Evolutionary conservation across 2,888 invertebrate genomes (phyloP).

Genomic region (Drepanosiphum platanoidis): DNA sequence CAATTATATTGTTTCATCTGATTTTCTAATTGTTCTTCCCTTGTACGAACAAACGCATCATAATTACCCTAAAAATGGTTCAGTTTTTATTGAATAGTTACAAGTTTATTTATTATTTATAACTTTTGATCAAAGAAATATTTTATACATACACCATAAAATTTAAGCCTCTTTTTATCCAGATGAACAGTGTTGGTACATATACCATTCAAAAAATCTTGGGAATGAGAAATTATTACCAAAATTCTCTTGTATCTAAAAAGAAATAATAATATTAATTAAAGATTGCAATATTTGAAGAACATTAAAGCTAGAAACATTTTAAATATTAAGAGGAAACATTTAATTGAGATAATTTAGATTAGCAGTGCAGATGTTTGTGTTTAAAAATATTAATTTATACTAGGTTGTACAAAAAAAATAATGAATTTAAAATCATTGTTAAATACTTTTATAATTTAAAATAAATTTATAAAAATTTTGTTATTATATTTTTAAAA

Average conservation of each 20-base stretch:
- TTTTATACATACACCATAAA: conserved; percentile 79
- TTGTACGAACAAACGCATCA: conserved; percentile 93
- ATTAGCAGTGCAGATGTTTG: no score
- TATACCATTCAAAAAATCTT: conserved; percentile 98
- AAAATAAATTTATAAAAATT: no score
- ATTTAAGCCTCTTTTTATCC: conserved; percentile 90
- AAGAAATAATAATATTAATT: conserved; percentile 57
- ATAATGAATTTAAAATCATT: no score
- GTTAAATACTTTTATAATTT: no score
- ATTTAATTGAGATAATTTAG: no score
- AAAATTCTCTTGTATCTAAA: conserved; percentile 91
- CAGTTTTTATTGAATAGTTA: not conserved
- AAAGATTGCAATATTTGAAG: not conserved
- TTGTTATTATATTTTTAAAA: no score
- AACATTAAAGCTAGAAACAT: no score
- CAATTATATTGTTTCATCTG: conserved; percentile 99
- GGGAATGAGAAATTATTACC: conserved; percentile 98
- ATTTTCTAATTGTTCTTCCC: conserved; percentile 94
- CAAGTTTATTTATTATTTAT: not conserved
- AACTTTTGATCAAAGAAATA: not conserved
- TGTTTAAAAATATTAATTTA: no score
- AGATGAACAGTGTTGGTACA: conserved; percentile 97
- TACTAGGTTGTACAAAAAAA: no score
- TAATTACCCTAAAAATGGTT: conserved; percentile 79
- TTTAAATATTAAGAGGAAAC: no score